phyloP scores from a whole-genome alignment of 2,113 vertebrate species.

The Gymnorhina tibicen region DNA sequence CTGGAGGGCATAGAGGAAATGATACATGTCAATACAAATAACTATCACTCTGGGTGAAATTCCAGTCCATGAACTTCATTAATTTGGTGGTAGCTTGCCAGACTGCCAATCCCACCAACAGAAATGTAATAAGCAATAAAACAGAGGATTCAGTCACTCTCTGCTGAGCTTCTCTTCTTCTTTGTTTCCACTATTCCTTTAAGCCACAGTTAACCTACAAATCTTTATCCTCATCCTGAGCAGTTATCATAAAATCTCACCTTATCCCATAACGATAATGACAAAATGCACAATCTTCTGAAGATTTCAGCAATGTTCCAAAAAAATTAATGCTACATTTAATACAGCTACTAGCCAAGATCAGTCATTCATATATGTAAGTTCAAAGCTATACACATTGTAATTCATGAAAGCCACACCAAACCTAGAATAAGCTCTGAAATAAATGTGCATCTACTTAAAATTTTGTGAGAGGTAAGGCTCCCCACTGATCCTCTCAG shows the following conservation, averaged over 20 bases:
- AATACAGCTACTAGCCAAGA: not conserved
- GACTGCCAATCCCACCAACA: not conserved
- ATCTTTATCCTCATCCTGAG: not conserved
- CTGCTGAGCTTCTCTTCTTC: not conserved
- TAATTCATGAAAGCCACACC: not conserved
- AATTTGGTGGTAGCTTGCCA: conserved; percentile 38
- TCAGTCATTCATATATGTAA: not conserved
- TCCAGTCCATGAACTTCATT: conserved; percentile 29
- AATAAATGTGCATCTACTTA: not conserved
- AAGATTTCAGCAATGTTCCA: not conserved
- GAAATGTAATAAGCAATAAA: not conserved
- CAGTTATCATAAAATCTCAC: not conserved
- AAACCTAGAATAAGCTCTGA: not conserved
- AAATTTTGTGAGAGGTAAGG: not conserved
- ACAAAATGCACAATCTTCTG: not conserved
- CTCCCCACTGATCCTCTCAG: not conserved
- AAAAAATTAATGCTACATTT: not conserved
- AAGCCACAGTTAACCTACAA: not conserved
- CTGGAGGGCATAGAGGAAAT: not conserved
- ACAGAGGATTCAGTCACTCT: not conserved
- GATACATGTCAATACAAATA: conserved; percentile 53
- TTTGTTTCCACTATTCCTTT: not conserved
- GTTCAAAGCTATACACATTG: not conserved
- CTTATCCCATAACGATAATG: not conserved
- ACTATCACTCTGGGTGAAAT: conserved; percentile 26